Base-by-base conservation (phyloP, 1,140 invertebrate genomes). In the Mactra quadrangularis region DNA sequence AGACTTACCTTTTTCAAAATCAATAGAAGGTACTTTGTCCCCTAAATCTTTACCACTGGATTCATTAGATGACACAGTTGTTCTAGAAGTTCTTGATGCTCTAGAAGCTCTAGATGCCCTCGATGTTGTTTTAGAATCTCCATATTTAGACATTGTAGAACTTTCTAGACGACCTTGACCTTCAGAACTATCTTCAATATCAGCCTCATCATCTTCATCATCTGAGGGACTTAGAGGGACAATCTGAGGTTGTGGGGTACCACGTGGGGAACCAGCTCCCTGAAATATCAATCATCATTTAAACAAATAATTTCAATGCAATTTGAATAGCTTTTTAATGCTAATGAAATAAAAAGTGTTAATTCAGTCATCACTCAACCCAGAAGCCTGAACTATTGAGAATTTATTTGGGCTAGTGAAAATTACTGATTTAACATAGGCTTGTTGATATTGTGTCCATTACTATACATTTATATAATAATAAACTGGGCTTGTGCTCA, bases 21-120 rank as follows among this genome's bases (percentile, higher is more conserved):
- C 17, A 11, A 60, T 11, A 52, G 74, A 76, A 22, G 59, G 59
- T 4, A 38, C 60, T 22, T 66, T 55, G 41, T 41, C 72, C 33
- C 60, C 86, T 64, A n/a, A n/a, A n/a, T 74, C 45, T 27, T 71
- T 68, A 15, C 52, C 62, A 41, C 57, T 57, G 19, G 76, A 29
- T 3, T 38, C 66, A 31, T 70, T 81, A 38, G 35, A 70, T 7
- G 66, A 70, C 15, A 41, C 38, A 11, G 76, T 66, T 13, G 0
- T 62, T n/a, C 52, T 38, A 11, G 74, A 62, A 29, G 59, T 27
- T 33, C 50, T 33, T 22, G 77, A 81, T 13, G 22, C 29, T 41
- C 76, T 27, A 11, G 76, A 78, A 27, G 64, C 71, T 29, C 47
- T 53, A 27, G 68, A 52, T 38, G 68, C 68, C 22, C 76, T 53